Base-by-base conservation (phyloP, 2,888 invertebrate species). In the Emmelina monodactyla region DNA sequence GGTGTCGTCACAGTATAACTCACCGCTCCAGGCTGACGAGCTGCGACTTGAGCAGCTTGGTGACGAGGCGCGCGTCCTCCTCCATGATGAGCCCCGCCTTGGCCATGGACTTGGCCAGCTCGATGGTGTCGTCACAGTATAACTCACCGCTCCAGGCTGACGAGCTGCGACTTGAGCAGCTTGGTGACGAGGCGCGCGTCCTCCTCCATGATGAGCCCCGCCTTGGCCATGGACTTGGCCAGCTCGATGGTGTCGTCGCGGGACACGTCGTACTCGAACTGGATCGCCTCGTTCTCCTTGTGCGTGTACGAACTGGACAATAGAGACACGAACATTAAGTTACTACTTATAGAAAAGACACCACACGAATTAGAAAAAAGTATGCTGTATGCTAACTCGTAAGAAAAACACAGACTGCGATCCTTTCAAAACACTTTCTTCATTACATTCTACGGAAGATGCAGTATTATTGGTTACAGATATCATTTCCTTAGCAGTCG, bases 221-320 rank as follows among this genome's bases (percentile, higher is more conserved):
- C 92, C 60, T 94, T 94, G 22, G 92, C 92, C 97, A 97, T 95
- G 66, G 96, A 97, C 58, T 89, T 88, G 35, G 96, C 94, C 25
- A 98, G 92, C 57, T 95, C 94, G 56, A 97, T 94, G 39, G 94
- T 92, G 60, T 93, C 90, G 67, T 99, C 99, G 38, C 84, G 85
- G 47, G 88, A 88, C 53, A 96, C 88, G 69, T 97, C 94, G 75
- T 96, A 99, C 52, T 97, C 96, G 79, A 99, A 99, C 73, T 98
- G 97, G 49, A 99, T 97, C 9, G 98, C 98, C 70, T 99, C 98
- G 73, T 99, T 98, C 71, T 98, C 97, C 60, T 97, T 96, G 72
- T 98, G 97, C 47, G 97, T 95, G 62, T 95, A 95, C 28, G 94
- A 94, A 31, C 80, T 80, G 48, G 15, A 11, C 0, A 22, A 19